Base-by-base conservation (phyloP, 1,140 invertebrate species). In the Pomacea maculata region DNA sequence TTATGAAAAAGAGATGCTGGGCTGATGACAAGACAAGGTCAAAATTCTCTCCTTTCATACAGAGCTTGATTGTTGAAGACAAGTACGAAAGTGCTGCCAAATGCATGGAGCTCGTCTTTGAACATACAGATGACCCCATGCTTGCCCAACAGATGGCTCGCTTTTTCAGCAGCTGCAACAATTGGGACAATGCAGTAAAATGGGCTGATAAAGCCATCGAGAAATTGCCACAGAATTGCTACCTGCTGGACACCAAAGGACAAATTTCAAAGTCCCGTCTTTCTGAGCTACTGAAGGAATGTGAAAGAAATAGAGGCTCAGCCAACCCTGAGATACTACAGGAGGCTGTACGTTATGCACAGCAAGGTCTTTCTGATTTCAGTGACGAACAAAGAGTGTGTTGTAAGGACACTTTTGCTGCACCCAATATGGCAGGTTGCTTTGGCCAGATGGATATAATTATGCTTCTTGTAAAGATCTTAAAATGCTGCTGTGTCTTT, bases 111-210 rank as follows among this genome's bases (percentile, higher is more conserved):
- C 84, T 55, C 52, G 82, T 79, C 15, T 87, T 83, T 78, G 55
- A 84, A 15, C 75, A 80, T 65, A 81, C 81, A 0, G 68, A 73
- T 10, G 86, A 87, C 77, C 76, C 83, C 9, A 83, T 86, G 75
- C 73, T 87, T 54, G 84, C 82, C 45, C 85, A 87, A 75, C 82
- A 85, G 68, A 71, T 87, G 34, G 78, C 86, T 34, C 80, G 86
- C 29, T 67, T 86, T 57, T 84, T 80, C 64, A 85, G 85, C 21
- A 57, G 72, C 52, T 63, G n/a, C 61, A 75, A 80, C 61, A 85
- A 87, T 45, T 86, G 85, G 85, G 79, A 78, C 68, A 64, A 79
- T 45, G 85, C 86, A 34, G 63, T 77, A 1, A 54, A 81, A 52
- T 86, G 82, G 79, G 83, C 84, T 45, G 75, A 81, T 52, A 70